Base-by-base conservation (phyloP, 1,140 invertebrate species). In the Pectinophora gossypiella region DNA sequence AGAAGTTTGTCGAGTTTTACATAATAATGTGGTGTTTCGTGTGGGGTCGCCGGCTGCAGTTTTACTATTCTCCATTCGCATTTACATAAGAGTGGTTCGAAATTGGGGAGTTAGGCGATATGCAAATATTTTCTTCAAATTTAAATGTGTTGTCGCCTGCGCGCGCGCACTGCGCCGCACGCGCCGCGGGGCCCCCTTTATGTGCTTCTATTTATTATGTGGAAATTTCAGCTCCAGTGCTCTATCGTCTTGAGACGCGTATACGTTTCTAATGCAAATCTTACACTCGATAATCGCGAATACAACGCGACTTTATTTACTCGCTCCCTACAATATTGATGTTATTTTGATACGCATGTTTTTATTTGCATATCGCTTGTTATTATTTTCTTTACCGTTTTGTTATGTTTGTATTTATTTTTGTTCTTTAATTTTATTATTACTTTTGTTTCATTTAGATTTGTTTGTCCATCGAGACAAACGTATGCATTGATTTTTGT, bases 341-440 rank as follows among this genome's bases (percentile, higher is more conserved):
- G 51, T 49, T 52, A 59, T 51, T 45, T 64, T 51, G 50, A 61
- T 44, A 44, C 18, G 57, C 44, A 66, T 68, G 61, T 60, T 61
- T 61, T 62, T 66, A 81, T 86, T 85, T 86, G 83, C 81, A 86
- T 86, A 83, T 85, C 76, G 73, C 61, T 78, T 49, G 21, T 56
- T 50, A 15, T 56, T 45, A 45, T 53, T 23, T 40, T 54, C 16
- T 47, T 43, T 45, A 35, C 6, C 16, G 22, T 52, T 42, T 51
- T 56, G 79, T 85, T 85, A 82, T 85, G 81, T 87, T 84, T 85
- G 80, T 82, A 79, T 87, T 79, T 87, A 82, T 87, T 87, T 87
- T 84, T 85, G 77, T 76, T 80, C 70, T 74, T 75, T 77, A 66
- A 61, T 77, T 83, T 72, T 84, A 70, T 71, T 74, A 62, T 78